Evolutionary conservation across 35 echinoderm and acorn worm genomes (phyloP).

Genomic region (Apostichopus parvimensis): DNA sequence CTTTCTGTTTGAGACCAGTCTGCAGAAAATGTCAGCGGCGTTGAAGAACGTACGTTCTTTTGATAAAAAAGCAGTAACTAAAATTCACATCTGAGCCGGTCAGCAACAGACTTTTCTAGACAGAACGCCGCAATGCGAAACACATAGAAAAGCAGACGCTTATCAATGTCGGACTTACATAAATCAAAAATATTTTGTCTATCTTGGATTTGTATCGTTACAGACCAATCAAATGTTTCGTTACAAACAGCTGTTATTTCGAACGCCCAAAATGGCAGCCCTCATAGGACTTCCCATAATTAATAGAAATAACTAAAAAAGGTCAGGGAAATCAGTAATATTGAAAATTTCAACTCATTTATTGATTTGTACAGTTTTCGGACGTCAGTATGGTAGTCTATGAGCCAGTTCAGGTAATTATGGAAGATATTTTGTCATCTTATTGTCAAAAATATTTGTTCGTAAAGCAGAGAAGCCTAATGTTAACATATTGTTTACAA

Average conservation of each 20-base stretch:
- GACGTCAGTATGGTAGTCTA: constrained; percentile 62
- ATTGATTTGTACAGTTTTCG: neutral
- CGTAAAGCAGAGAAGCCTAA: neutral
- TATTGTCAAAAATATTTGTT: neutral
- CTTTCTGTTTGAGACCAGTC: no score
- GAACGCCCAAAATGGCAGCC: constrained; percentile 65
- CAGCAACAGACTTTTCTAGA: no score
- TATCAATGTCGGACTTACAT: no score
- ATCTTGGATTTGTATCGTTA: neutral
- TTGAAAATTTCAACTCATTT: neutral
- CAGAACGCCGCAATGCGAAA: no score
- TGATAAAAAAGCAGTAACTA: no score
- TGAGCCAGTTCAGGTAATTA: constrained; percentile 73
- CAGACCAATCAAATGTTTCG: constrained; percentile 7
- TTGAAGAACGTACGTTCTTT: no score
- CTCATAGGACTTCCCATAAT: neutral
- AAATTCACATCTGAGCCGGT: no score
- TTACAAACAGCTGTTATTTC: constrained; percentile 49
- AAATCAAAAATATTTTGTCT: no score
- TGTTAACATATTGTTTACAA: constrained; percentile 7
- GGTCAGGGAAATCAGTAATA: neutral
- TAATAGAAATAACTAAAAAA: neutral
- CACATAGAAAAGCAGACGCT: no score
- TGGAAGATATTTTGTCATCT: neutral
- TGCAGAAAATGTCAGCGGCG: no score